These are phyloP conservation scores for Callocephalon fimbriatum DNA, from an alignment of 2,113 vertebrate species.

Conservation along the genomic window DNA sequence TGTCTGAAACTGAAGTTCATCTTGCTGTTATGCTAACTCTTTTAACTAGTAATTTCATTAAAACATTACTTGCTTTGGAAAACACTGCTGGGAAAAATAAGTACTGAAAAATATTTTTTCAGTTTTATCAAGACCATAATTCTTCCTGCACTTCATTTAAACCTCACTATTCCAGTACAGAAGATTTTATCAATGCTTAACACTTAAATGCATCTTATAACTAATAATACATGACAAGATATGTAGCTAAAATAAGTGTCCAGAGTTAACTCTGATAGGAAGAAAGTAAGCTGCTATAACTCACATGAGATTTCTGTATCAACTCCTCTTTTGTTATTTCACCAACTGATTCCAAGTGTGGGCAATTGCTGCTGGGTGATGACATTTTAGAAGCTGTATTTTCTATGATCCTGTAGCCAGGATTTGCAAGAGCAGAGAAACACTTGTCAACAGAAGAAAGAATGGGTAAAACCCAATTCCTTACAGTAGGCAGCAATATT, in stretches of 20 bases:
- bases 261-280: neutral
- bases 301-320: constrained; percentile 97
- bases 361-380: constrained; percentile 83
- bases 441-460: neutral
- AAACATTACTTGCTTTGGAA: neutral
- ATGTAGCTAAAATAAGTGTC: neutral
- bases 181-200: neutral
- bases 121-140: neutral
- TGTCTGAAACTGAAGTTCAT: neutral
- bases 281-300: constrained; percentile 50
- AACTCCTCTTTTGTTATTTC: constrained; percentile 98
- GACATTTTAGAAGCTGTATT: constrained; percentile 78
- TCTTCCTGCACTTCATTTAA: neutral
- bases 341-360: constrained; percentile 94
- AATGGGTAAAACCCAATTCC: neutral
- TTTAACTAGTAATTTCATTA: neutral
- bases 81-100: neutral
- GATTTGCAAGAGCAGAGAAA: constrained; percentile 31
- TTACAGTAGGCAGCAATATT: neutral
- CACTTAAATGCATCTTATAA: neutral
- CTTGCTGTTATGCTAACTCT: neutral
- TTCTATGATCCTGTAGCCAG: neutral
- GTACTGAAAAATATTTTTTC: neutral
- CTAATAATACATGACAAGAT: neutral
- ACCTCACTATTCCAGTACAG: neutral